A percentile compares a stretch with the other conserved stretches of the same genome.
phyloP scores from a whole-genome alignment of 2,888 invertebrate species.

The Belgica antarctica region DNA sequence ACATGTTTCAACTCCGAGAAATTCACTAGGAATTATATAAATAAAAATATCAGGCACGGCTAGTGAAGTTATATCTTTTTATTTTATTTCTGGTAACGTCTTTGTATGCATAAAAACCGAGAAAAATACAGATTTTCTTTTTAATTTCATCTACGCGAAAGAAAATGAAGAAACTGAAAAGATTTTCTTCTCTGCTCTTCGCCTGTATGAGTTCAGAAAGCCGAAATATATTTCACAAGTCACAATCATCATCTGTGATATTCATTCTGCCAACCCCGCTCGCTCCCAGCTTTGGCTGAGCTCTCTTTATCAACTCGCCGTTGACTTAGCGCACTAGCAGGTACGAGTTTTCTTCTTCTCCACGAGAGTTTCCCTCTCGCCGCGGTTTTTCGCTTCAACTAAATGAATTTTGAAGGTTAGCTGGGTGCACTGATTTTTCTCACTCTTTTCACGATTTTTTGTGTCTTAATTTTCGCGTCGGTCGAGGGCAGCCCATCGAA shows the following conservation, averaged over 20 bases:
- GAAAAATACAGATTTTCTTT: slow-evolving; percentile 21
- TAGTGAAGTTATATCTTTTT: slow-evolving; percentile 42
- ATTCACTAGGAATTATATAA: slow-evolving; percentile 41
- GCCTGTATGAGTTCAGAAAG: slow-evolving; percentile 19
- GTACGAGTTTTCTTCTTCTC: neutral
- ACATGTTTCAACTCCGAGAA: slow-evolving; percentile 29
- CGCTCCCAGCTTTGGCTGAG: neutral
- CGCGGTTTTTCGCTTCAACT: slow-evolving; percentile 14
- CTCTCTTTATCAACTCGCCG: neutral
- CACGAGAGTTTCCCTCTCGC: neutral
- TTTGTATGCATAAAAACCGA: slow-evolving; percentile 40
- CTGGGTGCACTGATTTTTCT: slow-evolving; percentile 17
- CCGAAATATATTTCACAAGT: slow-evolving; percentile 32
- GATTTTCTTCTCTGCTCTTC: neutral
- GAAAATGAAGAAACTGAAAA: neutral
- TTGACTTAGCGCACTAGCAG: neutral
- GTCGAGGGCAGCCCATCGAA: no score
- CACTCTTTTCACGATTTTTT: neutral
- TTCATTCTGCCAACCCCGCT: neutral
- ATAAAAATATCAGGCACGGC: slow-evolving; percentile 43
- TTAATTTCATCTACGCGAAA: slow-evolving; percentile 23
- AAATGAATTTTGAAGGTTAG: slow-evolving; percentile 40
- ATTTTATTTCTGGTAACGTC: slow-evolving; percentile 36
- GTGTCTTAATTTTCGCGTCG: slow-evolving; percentile 5
- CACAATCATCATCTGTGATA: slow-evolving; percentile 35